Evolutionary conservation across 2,113 vertebrate species (phyloP).

Genomic region (Rhinolophus sinicus): DNA sequence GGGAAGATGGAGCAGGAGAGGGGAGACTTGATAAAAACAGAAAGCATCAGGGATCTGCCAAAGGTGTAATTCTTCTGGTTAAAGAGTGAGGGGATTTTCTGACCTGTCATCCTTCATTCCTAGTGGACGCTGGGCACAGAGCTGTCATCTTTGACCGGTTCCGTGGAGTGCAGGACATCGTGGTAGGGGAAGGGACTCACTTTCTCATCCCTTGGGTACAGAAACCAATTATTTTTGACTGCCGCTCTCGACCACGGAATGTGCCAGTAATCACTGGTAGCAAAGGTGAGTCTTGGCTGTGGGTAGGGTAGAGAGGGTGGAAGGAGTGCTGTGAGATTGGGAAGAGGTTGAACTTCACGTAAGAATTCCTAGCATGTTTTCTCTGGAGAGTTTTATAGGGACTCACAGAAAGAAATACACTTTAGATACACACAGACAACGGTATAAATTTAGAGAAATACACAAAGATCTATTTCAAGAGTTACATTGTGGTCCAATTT

Average conservation of each 20-base stretch:
- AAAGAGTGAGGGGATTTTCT: not conserved
- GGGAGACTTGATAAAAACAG: not conserved
- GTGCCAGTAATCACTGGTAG: constrained; percentile 97
- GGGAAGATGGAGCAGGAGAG: not conserved
- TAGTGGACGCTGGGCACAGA: constrained; percentile 96
- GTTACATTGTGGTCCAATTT: not conserved
- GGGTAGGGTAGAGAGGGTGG: not conserved
- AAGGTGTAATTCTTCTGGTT: not conserved
- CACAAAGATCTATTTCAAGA: not conserved
- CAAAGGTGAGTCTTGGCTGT: constrained; percentile 90
- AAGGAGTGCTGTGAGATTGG: not conserved
- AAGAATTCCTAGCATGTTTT: not conserved
- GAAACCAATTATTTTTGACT: constrained; percentile 97
- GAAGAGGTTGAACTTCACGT: not conserved
- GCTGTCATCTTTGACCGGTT: constrained; percentile 98
- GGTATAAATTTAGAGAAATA: not conserved
- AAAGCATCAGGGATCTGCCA: not conserved
- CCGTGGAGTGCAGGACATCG: constrained; percentile 92
- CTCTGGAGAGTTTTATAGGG: not conserved
- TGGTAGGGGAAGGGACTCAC: constrained; percentile 96
- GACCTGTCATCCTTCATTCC: not conserved
- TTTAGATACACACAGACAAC: not conserved
- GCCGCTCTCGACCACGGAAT: constrained; percentile 96
- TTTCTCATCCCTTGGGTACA: constrained; percentile 99
- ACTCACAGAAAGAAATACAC: not conserved